Base-by-base conservation (phyloP, 2,888 invertebrate genomes). In the Leucophenga montana region DNA sequence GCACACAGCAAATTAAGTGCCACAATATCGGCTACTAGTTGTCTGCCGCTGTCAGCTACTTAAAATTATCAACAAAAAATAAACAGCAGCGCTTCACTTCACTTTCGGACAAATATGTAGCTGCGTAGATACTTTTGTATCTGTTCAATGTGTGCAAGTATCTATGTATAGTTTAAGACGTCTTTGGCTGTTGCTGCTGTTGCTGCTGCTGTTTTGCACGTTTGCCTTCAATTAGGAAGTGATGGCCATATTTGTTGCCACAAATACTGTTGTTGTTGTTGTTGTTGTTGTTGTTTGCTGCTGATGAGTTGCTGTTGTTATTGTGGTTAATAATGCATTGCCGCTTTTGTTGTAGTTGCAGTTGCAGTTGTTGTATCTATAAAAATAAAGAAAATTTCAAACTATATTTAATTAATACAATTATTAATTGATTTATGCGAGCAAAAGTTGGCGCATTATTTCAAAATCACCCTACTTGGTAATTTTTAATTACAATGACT, bases 141-240 rank as follows among this genome's bases (percentile, higher is more conserved):
- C 18, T 18, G 8, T 50, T 6, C n/a, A 4, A 11, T 14, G 1
- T 33, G 9, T 33, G 33, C 4, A 6, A 13, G 59, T 18, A 16
- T 9, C n/a, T 59, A 16, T 31, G 59, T 59, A n/a, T 31, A 39
- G 11, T 39, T 39, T 50, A 18, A 50, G 16, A 31, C 59, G 59
- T 59, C 27, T 59, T 59, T 33, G 31, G n/a, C 18, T 64, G 62
- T 48, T 64, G 20, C 31, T 44, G 44, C 9, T 62, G 44, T 62
- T 44, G 39, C n/a, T 62, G 61, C 18, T 62, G 62, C 18, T 64
- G 18, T 61, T 44, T 61, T 61, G 33, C 11, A 39, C 39, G 33
- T 39, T 48, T 64, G 18, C 46, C 20, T n/a, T 14, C 62, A 64
- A 64, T 64, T 64, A 64, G 62, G 62, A 64, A 64, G 62, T 64